A percentile compares a stretch with the other conserved stretches of the same genome.
These are phyloP conservation scores for Lipophrys pholis DNA, from an alignment of 2,113 vertebrate genomes.

Conservation along the genomic window DNA sequence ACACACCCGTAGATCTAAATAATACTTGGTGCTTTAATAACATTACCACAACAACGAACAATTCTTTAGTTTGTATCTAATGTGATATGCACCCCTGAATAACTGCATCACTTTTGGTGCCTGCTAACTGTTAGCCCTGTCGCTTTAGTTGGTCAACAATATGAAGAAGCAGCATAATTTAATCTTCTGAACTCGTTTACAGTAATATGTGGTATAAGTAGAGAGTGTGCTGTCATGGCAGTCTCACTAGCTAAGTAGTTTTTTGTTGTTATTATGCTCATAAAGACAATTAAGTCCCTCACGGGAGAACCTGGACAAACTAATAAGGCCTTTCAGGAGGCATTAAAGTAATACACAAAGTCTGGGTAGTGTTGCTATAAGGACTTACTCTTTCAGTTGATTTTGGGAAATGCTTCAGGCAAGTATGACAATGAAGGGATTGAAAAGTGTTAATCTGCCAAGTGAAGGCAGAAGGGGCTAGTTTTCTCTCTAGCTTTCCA, in stretches of 20 bases:
- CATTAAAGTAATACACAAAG: constrained; percentile 11
- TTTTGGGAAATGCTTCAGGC: constrained; percentile 14
- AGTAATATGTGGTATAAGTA: not conserved
- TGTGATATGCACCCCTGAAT: too few species aligned
- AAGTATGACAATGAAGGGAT: not conserved
- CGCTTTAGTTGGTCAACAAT: too few species aligned
- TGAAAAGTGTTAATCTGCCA: constrained; percentile 10
- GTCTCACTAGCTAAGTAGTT: constrained; percentile 1
- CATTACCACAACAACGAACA: too few species aligned
- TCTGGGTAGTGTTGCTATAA: not conserved
- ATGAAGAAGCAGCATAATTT: too few species aligned
- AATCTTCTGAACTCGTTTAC: too few species aligned
- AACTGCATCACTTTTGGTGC: too few species aligned
- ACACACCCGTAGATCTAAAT: too few species aligned
- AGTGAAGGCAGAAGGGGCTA: not conserved
- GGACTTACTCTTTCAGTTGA: not conserved
- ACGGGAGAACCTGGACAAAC: not conserved
- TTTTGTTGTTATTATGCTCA: not conserved
- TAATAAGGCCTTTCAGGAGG: constrained; percentile 5
- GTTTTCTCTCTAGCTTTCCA: not conserved
- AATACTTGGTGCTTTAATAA: too few species aligned
- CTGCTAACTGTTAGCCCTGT: too few species aligned
- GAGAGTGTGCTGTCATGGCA: not conserved
- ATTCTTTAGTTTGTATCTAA: too few species aligned
- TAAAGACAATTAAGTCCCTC: constrained; percentile 18